Evolutionary conservation across 2,113 vertebrate species (phyloP).

Genomic region (Puffinus mauretanicus): DNA sequence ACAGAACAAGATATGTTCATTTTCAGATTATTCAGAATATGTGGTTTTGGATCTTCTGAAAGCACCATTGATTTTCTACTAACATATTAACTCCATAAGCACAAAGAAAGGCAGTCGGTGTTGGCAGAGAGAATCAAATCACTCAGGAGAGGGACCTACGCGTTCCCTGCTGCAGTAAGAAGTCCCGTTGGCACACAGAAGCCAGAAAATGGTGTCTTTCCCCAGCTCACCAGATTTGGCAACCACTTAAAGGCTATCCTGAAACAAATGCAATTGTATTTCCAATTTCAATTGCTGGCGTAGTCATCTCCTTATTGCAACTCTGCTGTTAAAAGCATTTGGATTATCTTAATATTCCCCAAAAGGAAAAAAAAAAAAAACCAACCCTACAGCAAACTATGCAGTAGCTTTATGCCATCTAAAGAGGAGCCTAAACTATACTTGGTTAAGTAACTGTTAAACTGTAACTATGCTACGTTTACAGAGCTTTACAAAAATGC

Average conservation of each 20-base stretch:
- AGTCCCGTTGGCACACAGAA: background rate
- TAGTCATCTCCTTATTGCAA: background rate
- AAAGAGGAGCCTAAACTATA: background rate
- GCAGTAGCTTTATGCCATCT: background rate
- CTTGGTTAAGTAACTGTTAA: conserved; percentile 19
- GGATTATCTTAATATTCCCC: background rate
- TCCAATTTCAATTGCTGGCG: background rate
- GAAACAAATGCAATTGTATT: background rate
- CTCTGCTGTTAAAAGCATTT: background rate
- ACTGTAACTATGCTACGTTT: background rate
- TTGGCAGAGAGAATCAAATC: background rate
- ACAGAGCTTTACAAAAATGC: background rate
- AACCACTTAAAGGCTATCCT: background rate
- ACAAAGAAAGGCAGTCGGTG: background rate
- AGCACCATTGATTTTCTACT: background rate
- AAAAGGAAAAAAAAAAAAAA: background rate
- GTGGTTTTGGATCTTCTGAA: background rate
- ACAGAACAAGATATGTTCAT: background rate
- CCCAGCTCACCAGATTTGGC: background rate
- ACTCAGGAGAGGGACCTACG: background rate
- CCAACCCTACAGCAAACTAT: background rate
- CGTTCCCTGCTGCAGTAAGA: background rate
- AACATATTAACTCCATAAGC: background rate
- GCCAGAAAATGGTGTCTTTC: background rate
- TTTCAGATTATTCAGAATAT: background rate